Percentiles rank a stretch among this genome's conserved stretches.
phyloP scores from a whole-genome alignment of 2,797 vertebrate genomes.

The Limnodromus scolopaceus region DNA sequence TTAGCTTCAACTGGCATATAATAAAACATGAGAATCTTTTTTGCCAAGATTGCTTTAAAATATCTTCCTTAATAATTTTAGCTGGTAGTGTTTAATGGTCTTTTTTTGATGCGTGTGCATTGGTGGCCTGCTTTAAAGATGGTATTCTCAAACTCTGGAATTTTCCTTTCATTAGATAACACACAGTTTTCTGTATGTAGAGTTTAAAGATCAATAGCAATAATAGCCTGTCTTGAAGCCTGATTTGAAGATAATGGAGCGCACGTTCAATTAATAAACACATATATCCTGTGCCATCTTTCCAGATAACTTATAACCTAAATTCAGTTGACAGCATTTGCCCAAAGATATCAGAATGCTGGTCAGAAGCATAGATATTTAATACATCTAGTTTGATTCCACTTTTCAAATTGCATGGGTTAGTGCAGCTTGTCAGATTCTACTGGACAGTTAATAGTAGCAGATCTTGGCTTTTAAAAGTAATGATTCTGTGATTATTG shows the following conservation, averaged over 20 bases:
- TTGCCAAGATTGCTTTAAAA: not conserved
- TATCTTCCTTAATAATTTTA: not conserved
- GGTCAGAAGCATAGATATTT: not conserved
- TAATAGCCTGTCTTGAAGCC: not conserved
- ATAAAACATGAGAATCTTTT: not conserved
- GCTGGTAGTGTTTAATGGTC: not conserved
- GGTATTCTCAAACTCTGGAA: not conserved
- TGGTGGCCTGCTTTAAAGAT: not conserved
- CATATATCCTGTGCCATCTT: not conserved
- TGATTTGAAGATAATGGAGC: not conserved
- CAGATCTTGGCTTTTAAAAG: not conserved
- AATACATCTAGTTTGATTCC: not conserved
- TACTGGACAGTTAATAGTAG: not conserved
- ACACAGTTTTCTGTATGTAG: not conserved
- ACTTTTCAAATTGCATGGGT: not conserved
- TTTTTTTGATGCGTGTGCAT: not conserved
- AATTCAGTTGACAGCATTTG: not conserved
- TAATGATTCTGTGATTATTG: not conserved
- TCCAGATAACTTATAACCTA: not conserved
- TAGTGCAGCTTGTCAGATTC: not conserved
- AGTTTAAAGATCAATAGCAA: not conserved
- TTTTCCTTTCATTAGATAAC: not conserved
- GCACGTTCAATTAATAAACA: not conserved
- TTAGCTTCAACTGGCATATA: not conserved
- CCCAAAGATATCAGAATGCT: not conserved